phyloP scores from a whole-genome alignment of 1,140 invertebrate species.

The Geopemphigus sp. region DNA sequence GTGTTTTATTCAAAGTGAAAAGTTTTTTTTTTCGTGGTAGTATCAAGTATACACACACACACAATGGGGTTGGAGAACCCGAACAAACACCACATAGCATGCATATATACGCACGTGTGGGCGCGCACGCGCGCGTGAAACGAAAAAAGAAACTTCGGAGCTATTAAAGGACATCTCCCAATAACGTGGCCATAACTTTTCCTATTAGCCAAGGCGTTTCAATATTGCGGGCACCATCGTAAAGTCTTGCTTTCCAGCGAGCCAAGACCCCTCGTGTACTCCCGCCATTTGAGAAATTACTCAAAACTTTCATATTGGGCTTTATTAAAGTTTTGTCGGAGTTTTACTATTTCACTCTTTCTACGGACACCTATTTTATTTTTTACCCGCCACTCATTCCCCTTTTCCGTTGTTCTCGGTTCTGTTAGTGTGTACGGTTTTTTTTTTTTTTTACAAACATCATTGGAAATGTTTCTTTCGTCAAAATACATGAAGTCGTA shows the following conservation, averaged over 20 bases:
- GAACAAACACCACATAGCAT: neutral
- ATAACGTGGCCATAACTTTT: constrained; percentile 37
- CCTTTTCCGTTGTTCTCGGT: neutral
- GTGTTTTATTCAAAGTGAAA: constrained; percentile 42
- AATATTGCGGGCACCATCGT: constrained; percentile 38
- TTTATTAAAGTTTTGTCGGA: constrained; percentile 46
- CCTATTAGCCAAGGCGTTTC: constrained; percentile 47
- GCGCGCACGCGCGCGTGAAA: too few species aligned
- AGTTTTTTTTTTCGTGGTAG: constrained; percentile 7
- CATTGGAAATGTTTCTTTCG: neutral
- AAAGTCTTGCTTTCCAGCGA: constrained; percentile 39
- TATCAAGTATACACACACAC: neutral
- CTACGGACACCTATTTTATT: constrained; percentile 27
- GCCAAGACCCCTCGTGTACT: constrained; percentile 18
- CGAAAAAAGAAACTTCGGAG: constrained; percentile 23
- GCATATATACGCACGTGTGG: too few species aligned
- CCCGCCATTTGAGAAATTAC: constrained; percentile 37
- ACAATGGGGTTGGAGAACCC: neutral
- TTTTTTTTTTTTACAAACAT: constrained; percentile 5
- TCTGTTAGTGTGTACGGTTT: neutral
- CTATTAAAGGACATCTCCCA: constrained; percentile 47
- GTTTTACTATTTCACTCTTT: constrained; percentile 31
- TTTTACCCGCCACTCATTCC: neutral
- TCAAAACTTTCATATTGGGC: constrained; percentile 47
- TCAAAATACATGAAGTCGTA: neutral